Conservation (phyloP, 92 coral and sea anemone species). For the Umimayanthus chanpuru region DNA sequence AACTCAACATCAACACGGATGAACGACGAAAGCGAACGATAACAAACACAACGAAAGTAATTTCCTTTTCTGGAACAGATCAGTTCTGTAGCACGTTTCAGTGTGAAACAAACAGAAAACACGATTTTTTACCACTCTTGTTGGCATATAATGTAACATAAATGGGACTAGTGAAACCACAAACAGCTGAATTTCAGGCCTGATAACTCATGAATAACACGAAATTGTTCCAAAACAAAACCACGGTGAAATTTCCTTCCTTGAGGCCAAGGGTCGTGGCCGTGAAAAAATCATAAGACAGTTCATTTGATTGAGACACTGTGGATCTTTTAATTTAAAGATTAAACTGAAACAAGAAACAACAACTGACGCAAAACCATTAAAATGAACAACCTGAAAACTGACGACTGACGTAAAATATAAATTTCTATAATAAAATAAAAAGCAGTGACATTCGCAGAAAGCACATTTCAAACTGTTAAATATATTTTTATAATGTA, state of each 20-base stretch:
- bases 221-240: slow-evolving; percentile 23
- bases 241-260: slow-evolving; percentile 25
- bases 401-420: background rate
- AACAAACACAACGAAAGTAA: background rate
- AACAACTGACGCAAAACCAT: background rate
- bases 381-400: slow-evolving; percentile 26
- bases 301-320: background rate
- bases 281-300: slow-evolving; percentile 3
- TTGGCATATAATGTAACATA: background rate
- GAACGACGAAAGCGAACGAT: slow-evolving; percentile 11
- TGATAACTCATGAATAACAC: slow-evolving; percentile 11
- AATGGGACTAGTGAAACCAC: slow-evolving; percentile 17
- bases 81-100: slow-evolving; percentile 24
- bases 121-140: background rate
- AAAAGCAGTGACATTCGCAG: background rate
- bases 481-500: slow-evolving; percentile 6
- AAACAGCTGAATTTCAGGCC: slow-evolving; percentile 30
- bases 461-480: background rate
- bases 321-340: background rate
- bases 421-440: background rate
- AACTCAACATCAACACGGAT: background rate
- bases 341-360: background rate
- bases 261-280: slow-evolving; percentile 13
- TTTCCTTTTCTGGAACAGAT: slow-evolving; percentile 38
- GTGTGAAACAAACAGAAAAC: slow-evolving; percentile 10